Evolutionary conservation across 2,797 vertebrate genomes (phyloP).

Genomic region (Selene dorsalis): DNA sequence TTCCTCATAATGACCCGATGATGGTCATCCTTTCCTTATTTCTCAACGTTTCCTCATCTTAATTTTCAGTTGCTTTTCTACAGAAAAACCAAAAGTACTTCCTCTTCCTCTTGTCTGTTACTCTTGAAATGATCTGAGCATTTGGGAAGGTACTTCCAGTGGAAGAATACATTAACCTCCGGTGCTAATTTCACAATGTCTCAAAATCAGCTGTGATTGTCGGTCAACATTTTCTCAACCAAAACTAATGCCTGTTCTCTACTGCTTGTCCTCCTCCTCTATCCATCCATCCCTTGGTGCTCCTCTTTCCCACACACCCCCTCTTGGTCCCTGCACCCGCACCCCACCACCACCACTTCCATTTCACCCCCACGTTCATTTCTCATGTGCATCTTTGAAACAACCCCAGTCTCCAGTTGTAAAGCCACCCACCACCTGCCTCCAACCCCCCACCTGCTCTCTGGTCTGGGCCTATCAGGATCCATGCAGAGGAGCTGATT

Average conservation of each 20-base stretch:
- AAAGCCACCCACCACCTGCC: slow-evolving; percentile 46
- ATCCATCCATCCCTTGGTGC: neutral
- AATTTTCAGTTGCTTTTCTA: slow-evolving; percentile 40
- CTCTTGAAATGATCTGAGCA: slow-evolving; percentile 22
- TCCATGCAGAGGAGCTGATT: slow-evolving; percentile 73
- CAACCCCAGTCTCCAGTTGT: slow-evolving; percentile 48
- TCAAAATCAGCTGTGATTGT: neutral
- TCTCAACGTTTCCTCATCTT: slow-evolving; percentile 23
- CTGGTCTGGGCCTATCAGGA: slow-evolving; percentile 66
- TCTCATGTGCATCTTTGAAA: slow-evolving; percentile 59
- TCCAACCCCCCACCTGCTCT: slow-evolving; percentile 43
- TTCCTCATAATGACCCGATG: neutral
- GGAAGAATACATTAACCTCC: neutral
- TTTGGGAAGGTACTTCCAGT: slow-evolving; percentile 22
- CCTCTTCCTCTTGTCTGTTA: slow-evolving; percentile 32
- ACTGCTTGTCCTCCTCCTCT: neutral
- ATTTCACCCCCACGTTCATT: slow-evolving; percentile 21
- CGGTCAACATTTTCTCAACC: neutral
- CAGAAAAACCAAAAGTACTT: slow-evolving; percentile 50
- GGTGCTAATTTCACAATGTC: slow-evolving; percentile 25
- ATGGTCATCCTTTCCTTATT: neutral
- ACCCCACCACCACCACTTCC: neutral
- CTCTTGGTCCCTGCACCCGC: neutral
- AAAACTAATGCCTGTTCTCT: neutral
- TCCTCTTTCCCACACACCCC: slow-evolving; percentile 22